These are phyloP conservation scores for Leptopilina myrica DNA, from an alignment of 2,888 invertebrate species.

Conservation along the genomic window DNA sequence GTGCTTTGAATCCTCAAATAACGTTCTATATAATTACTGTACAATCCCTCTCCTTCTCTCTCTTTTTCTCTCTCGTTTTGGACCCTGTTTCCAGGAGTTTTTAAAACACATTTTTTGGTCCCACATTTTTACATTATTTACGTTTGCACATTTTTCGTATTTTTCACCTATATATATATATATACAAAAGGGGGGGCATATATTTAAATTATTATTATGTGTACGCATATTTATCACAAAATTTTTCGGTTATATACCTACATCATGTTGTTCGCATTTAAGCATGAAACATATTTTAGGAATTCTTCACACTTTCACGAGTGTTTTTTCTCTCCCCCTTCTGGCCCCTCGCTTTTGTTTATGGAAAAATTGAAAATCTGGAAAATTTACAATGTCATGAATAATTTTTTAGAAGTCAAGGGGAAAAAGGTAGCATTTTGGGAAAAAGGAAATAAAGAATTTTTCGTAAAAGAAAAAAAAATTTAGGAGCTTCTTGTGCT, in stretches of 20 bases:
- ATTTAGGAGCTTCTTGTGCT: too few relatives aligned
- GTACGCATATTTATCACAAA: background rate
- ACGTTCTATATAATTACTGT: slow-evolving; percentile 1
- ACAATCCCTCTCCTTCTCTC: background rate
- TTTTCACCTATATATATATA: background rate
- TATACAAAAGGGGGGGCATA: too few relatives aligned
- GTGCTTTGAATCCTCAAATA: slow-evolving; percentile 30
- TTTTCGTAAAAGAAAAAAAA: too few relatives aligned
- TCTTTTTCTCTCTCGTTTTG: too few relatives aligned
- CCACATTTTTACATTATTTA: slow-evolving; percentile 9
- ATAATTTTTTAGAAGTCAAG: too few relatives aligned
- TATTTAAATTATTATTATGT: too few relatives aligned
- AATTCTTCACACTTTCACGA: background rate
- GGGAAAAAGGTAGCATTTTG: too few relatives aligned
- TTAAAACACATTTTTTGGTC: background rate
- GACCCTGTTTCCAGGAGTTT: background rate
- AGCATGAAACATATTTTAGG: background rate
- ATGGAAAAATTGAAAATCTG: too few relatives aligned
- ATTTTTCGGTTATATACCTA: background rate
- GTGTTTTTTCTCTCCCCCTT: background rate
- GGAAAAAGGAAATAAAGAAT: too few relatives aligned
- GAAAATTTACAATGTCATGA: too few relatives aligned
- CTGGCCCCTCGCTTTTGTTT: background rate
- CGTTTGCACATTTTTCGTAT: slow-evolving; percentile 7
- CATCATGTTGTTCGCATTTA: too few relatives aligned